These are phyloP conservation scores for Dendropsophus ebraccatus DNA, from an alignment of 2,113 vertebrate genomes.

Conservation along the genomic window DNA sequence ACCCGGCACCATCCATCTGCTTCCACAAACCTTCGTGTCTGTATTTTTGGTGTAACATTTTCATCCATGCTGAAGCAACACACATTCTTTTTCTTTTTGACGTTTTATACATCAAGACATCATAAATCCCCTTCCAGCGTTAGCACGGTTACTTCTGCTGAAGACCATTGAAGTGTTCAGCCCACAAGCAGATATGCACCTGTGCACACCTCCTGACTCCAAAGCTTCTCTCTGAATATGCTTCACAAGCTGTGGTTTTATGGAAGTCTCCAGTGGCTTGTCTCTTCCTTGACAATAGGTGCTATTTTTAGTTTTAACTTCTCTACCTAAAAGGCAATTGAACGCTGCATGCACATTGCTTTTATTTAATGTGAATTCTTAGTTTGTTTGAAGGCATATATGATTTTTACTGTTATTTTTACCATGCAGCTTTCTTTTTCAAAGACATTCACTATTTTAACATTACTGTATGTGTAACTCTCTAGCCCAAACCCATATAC, in stretches of 20 bases:
- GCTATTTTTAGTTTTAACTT: slow-evolving; percentile 34
- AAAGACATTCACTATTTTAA: not conserved
- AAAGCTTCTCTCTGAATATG: slow-evolving; percentile 12
- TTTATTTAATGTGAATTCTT: slow-evolving; percentile 15
- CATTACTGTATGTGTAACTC: too few relatives aligned
- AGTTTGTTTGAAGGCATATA: slow-evolving; percentile 4
- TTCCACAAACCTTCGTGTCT: not conserved
- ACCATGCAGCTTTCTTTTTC: not conserved
- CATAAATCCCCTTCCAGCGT: slow-evolving; percentile 7
- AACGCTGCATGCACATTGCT: not conserved
- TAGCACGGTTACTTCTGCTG: not conserved
- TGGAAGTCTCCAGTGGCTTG: slow-evolving; percentile 20
- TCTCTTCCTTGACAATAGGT: slow-evolving; percentile 35
- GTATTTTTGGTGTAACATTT: not conserved
- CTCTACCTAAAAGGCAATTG: slow-evolving; percentile 33
- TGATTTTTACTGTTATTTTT: not conserved
- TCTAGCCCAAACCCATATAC: too few relatives aligned
- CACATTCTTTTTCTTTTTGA: not conserved
- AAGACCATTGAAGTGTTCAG: slow-evolving; percentile 35
- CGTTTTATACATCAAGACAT: slow-evolving; percentile 7
- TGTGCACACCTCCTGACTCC: slow-evolving; percentile 29
- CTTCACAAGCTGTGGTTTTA: slow-evolving; percentile 13
- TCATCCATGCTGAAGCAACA: not conserved
- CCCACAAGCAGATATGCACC: slow-evolving; percentile 31
- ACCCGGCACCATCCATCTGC: not conserved